A percentile compares a stretch with the other conserved stretches of the same genome.
Conservation (phyloP, 2,888 invertebrate species). For the Trichogramma dendrolimi region DNA sequence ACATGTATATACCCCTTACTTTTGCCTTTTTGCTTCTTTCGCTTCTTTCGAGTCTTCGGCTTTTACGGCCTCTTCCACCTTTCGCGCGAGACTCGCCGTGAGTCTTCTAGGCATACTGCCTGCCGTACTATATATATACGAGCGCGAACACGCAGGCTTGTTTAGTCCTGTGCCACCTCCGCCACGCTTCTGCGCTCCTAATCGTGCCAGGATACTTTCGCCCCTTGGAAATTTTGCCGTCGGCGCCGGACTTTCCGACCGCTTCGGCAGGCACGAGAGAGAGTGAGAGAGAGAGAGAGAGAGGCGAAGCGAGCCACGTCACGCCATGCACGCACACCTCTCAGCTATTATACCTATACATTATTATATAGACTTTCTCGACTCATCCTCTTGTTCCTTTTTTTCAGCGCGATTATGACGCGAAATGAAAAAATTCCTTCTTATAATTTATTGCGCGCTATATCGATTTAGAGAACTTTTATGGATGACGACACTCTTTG, state of each 20-base stretch:
- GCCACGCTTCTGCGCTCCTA: conserved; percentile 43
- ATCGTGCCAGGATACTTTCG: conserved; percentile 48
- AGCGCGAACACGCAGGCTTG: not conserved
- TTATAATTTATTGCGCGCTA: no score
- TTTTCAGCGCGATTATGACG: not conserved
- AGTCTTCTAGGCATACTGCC: not conserved
- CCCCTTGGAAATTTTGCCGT: conserved; percentile 42
- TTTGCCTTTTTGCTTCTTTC: conserved; percentile 26
- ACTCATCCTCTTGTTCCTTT: no score
- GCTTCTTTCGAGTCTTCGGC: conserved; percentile 21
- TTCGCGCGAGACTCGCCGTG: conserved; percentile 20
- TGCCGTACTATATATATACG: no score
- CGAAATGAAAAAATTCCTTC: no score
- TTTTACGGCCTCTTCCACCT: conserved; percentile 20
- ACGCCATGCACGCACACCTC: no score
- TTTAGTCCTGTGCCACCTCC: conserved; percentile 49
- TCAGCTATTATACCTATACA: no score
- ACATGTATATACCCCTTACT: not conserved
- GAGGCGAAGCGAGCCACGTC: not conserved
- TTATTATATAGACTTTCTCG: no score
- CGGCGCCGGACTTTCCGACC: conserved; percentile 21
- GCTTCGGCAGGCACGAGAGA: not conserved
- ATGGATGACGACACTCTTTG: no score
- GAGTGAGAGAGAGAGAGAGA: conserved; percentile 4
- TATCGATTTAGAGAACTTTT: no score